Base-by-base conservation (phyloP, 1,140 invertebrate species). In the Lycorma delicatula region DNA sequence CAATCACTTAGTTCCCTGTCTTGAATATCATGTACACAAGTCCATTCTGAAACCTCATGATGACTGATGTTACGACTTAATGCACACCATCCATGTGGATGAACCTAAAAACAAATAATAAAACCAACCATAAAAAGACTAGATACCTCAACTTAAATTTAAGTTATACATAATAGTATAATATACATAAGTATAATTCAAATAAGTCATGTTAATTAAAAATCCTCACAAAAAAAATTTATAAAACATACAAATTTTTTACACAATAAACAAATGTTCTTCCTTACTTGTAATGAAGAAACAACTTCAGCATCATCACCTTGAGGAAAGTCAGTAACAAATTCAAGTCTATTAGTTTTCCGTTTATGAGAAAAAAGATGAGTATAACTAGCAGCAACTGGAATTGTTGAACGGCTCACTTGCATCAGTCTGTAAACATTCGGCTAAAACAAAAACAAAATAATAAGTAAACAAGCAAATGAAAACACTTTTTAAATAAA, bases 1-100 rank as follows among this genome's bases (percentile, higher is more conserved):
- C 27, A 22, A 16, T 31, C 6, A 22, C 11, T 2, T 13, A 27
- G 12, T 29, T 79, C 75, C n/a, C 74, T 68, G 34, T 83, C 79
- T 72, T 93, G 90, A 54, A 97, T 93, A 69, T 95, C 91, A 72
- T 96, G 93, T 22, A 96, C 82, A 70, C 90, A 93, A 2, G 90
- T 93, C 89, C 89, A 95, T 85, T 95, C 91, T 44, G 89, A 86
- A 63, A 81, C 82, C 68, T 94, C 89, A 67, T 89, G 84, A 59
- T 81, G 81, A 63, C 85, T 91, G 20, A 92, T 86, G 73, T 94
- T 95, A 58, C 92, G 79, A 27, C 89, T 91, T 23, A 93, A 70
- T 11, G 87, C 86, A 71, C 86, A 89, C 87, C 91, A 93, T 2
- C 91, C 91, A 67, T 92, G 84, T 4, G 93, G 93, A 75, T 97